These are phyloP conservation scores for Pseudomugil gertrudae DNA, from an alignment of 2,797 vertebrate species.

Conservation along the genomic window DNA sequence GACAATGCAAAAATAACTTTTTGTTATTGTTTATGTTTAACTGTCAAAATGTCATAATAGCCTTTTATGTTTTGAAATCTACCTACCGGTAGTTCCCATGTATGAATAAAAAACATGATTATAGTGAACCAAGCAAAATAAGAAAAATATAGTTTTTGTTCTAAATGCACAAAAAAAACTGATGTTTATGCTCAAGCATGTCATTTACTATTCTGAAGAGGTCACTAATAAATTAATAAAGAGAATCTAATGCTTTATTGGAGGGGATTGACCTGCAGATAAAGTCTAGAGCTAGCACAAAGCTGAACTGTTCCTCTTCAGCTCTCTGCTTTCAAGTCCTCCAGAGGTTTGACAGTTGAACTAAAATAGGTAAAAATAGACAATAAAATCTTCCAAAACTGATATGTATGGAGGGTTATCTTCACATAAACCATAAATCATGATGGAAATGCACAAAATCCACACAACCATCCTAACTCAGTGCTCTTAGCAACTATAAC, in stretches of 20 bases:
- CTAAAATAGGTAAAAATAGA: not conserved
- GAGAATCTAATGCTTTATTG: constrained; percentile 12
- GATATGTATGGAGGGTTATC: not conserved
- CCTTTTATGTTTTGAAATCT: constrained; percentile 1
- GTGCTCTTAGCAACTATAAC: constrained; percentile 76
- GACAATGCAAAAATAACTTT: too few relatives aligned
- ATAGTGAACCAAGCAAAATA: not conserved
- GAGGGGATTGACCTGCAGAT: constrained; percentile 17
- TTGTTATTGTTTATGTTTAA: constrained; percentile 2
- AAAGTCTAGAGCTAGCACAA: not conserved
- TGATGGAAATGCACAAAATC: constrained; percentile 30
- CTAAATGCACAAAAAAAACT: constrained; percentile 17
- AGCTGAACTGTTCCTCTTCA: constrained; percentile 3
- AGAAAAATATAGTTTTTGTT: not conserved
- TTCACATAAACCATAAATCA: constrained; percentile 26
- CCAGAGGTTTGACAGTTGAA: not conserved
- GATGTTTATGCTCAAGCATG: constrained; percentile 8
- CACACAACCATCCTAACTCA: constrained; percentile 51
- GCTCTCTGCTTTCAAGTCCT: not conserved
- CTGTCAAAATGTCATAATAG: constrained; percentile 1
- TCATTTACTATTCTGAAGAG: constrained; percentile 29
- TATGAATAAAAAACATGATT: not conserved
- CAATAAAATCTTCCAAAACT: constrained; percentile 2
- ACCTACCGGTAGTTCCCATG: not conserved
- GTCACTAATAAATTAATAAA: constrained; percentile 17